Conservation (phyloP, 2,797 vertebrate genomes). For the Danio albolineatus region DNA sequence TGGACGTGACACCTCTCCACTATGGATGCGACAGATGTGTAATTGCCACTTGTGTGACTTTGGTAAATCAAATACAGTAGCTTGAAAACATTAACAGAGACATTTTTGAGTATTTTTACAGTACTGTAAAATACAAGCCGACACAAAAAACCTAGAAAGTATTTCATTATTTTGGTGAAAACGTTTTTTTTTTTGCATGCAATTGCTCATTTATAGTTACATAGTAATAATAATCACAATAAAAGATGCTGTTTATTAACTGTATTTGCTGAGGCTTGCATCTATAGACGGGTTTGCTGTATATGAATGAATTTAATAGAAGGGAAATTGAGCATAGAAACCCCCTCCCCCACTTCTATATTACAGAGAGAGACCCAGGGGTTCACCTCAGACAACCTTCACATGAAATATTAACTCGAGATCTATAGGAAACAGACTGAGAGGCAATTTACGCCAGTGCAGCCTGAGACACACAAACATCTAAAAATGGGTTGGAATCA, state of each 20-base stretch:
- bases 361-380: slow-evolving; percentile 20
- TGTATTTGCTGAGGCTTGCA: background rate
- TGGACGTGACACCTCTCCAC: too few species aligned
- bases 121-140: too few species aligned
- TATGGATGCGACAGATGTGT: too few species aligned
- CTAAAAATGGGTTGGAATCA: slow-evolving; percentile 14
- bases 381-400: slow-evolving; percentile 30
- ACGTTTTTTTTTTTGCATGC: too few species aligned
- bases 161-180: too few species aligned
- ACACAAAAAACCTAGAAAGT: too few species aligned
- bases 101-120: too few species aligned
- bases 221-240: background rate
- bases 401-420: slow-evolving; percentile 27
- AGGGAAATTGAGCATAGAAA: slow-evolving; percentile 31
- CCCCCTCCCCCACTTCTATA: slow-evolving; percentile 21
- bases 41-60: too few species aligned
- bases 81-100: too few species aligned
- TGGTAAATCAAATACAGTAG: too few species aligned
- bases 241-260: background rate
- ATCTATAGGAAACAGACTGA: slow-evolving; percentile 3
- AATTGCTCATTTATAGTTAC: background rate
- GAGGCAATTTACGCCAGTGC: background rate
- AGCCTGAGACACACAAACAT: slow-evolving; percentile 4
- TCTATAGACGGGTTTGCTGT: background rate
- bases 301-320: slow-evolving; percentile 20